Base-by-base conservation (phyloP, 2,797 vertebrate species). In the Propithecus perrieri region DNA sequence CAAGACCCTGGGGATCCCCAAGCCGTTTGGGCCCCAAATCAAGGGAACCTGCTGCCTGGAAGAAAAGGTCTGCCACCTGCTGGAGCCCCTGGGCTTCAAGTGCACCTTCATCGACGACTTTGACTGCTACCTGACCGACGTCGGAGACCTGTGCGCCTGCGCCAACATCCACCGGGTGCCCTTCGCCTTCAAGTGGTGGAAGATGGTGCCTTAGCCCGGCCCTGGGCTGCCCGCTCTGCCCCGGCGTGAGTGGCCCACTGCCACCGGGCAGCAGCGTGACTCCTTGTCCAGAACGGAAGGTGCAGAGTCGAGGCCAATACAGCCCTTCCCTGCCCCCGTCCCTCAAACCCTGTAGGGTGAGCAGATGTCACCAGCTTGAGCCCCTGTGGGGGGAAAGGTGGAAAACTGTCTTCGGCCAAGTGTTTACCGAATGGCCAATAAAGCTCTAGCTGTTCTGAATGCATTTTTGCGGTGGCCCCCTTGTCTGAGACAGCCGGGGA, bases 91-190 rank as follows among this genome's bases (percentile, higher is more conserved):
- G 97, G 99, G 98, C 33, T 98, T 99, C 94, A 95, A 11, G 11
- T 99, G 99, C 96, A 98, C 97, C 1, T 99, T 99, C 98, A 99
- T 99, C 0, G 97, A 99, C 0, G 99, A 99, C 98, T 99, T 99
- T 0, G 91, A 98, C 79, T 96, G 99, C 53, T 99, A 99, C 98
- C 98, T 99, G 98, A 97, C 98, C 0, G 83, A 96, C 0, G 35
- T 98, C 2, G 99, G 99, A 5, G 99, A 99, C 96, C 98, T 99
- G 96, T 99, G 99, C 46, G 99, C 99, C 17, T 99, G 99, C 10
- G 99, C 99, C 97, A 99, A 99, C 2, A 93, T 99, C 71, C 98
- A 93, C 79, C 97, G 99, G 78, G 79, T 98, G 30, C 97, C 98
- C 0, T 99, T 99, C 30, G 30, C 98, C 50, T 99, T 98, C 95